Evolutionary conservation across 2,888 invertebrate species (phyloP).

Genomic region (Xestia rhomboidea): DNA sequence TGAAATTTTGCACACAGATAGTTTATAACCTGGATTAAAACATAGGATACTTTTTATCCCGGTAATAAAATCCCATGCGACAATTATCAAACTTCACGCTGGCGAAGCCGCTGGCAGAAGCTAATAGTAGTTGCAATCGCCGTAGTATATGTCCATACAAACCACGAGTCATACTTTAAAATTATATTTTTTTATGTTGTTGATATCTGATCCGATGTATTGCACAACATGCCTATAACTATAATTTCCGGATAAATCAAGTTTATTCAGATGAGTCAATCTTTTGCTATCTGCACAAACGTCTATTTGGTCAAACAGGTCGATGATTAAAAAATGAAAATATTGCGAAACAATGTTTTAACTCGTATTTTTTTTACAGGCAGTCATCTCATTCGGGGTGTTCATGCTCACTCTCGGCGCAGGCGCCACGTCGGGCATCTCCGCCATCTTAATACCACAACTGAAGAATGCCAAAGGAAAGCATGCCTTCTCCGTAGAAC

Average conservation of each 20-base stretch:
- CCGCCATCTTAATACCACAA: slow-evolving; percentile 92
- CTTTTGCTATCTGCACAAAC: neutral
- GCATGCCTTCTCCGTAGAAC: slow-evolving; percentile 82
- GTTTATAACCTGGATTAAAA: too few relatives aligned
- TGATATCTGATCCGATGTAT: neutral
- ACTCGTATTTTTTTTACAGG: slow-evolving; percentile 76
- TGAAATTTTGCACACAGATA: too few relatives aligned
- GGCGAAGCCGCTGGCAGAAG: too few relatives aligned
- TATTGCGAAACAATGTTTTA: neutral
- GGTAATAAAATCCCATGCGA: too few relatives aligned
- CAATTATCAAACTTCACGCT: too few relatives aligned
- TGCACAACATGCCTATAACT: neutral
- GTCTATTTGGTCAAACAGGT: neutral
- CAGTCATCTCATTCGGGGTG: slow-evolving; percentile 89
- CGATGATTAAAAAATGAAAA: neutral
- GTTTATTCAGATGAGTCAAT: slow-evolving; percentile 5
- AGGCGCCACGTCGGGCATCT: slow-evolving; percentile 92
- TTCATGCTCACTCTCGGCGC: slow-evolving; percentile 90
- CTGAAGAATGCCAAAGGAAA: slow-evolving; percentile 82
- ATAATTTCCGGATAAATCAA: slow-evolving; percentile 4
- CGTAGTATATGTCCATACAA: neutral
- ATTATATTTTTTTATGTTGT: neutral
- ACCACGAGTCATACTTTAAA: neutral
- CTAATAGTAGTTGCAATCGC: neutral
- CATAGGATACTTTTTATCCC: too few relatives aligned